phyloP scores from a whole-genome alignment of 2,797 vertebrate species.

The Lepilemur ruficaudatus region DNA sequence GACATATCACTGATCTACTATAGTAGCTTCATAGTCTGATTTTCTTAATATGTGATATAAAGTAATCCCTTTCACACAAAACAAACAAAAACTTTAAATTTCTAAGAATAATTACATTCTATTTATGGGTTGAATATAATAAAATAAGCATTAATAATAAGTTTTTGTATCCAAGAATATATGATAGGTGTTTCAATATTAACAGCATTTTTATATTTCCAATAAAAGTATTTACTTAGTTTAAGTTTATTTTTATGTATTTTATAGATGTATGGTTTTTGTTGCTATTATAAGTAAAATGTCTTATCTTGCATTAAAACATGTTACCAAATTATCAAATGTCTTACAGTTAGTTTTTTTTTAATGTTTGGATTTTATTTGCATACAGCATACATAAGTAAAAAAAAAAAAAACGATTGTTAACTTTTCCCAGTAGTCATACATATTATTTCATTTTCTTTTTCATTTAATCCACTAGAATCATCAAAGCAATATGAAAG shows the following conservation, averaged over 20 bases:
- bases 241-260: neutral
- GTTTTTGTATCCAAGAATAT: neutral
- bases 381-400: neutral
- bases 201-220: neutral
- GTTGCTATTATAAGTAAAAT: neutral
- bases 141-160: neutral
- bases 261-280: neutral
- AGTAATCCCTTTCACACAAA: neutral
- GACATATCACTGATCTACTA: neutral
- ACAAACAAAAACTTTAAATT: neutral
- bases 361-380: neutral
- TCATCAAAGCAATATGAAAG: neutral
- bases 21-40: neutral
- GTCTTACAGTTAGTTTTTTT: neutral
- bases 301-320: neutral
- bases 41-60: neutral
- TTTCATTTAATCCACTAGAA: neutral
- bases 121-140: neutral
- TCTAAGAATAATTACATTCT: neutral
- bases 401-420: neutral
- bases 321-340: neutral
- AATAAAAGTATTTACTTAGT: neutral
- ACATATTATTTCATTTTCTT: neutral
- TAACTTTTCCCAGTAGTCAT: neutral
- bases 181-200: neutral